Evolutionary conservation across 2,797 vertebrate genomes (phyloP), one percentile per base, ranked within the genome.

Genomic region (Phrynocephalus vlangalii): DNA sequence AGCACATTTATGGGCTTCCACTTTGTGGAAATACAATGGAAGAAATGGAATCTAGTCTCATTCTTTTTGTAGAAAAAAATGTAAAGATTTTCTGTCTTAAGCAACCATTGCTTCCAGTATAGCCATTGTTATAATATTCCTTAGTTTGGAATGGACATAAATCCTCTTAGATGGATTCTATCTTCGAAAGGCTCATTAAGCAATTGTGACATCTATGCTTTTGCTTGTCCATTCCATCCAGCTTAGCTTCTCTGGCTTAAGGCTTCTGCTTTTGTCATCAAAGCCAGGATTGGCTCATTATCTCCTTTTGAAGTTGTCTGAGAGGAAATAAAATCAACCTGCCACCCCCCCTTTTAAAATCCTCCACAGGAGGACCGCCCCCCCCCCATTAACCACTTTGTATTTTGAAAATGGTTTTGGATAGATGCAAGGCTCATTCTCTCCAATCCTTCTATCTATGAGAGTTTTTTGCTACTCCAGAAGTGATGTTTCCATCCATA

Each of bases 131-230:
- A 82, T 44, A 87, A 68, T 52, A 67, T 63, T 72, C 30, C 52
- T 82, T 68, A 6, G n/a, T 67, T 76, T 82, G 60, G 72, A 75
- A 87, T 52, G 11, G n/a, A 76, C 44, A 24, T 56, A 76, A 87
- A 82, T 52, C 72, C 60, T 76, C 30, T 87, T 87, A 82, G 63
- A 50, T 87, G 79, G 86, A 82, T 82, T 87, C 28, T 82, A 10
- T 76, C 72, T 67, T 67, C 72, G 20, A 5, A 82, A 73, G 71
- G 28, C 72, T 48, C 44, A 73, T 87, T 87, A 87, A 82, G n/a
- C 38, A 76, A 81, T 20, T 16, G 72, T 82, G 71, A 28, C 63
- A 22, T 52, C 44, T 30, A 38, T 67, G 44, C 38, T 33, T 87
- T 72, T 52, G 60, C 79, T 82, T 82, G 76, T n/a, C 86, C 13